These are phyloP conservation scores for Spatulosminthurus flaviceps DNA, from an alignment of 2,888 invertebrate species.

Conservation along the genomic window DNA sequence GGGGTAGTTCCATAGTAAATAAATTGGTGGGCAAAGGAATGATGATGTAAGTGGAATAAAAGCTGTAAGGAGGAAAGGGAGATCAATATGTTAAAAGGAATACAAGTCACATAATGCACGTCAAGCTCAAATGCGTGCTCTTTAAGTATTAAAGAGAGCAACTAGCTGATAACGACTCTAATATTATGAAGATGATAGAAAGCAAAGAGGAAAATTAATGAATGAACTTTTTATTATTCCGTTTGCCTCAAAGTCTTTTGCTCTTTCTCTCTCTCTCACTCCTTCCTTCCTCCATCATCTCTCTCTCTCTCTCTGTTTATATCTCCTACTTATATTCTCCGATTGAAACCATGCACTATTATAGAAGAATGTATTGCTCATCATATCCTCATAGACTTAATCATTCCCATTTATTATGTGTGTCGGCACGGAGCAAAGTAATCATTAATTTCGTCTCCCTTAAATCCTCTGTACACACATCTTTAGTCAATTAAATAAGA, in stretches of 20 bases:
- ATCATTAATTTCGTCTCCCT: constrained; percentile 11
- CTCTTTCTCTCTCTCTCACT: background rate
- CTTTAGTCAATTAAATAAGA: constrained; percentile 5
- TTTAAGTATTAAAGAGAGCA: constrained; percentile 1
- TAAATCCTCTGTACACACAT: constrained; percentile 7
- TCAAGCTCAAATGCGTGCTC: background rate
- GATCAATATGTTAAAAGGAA: background rate
- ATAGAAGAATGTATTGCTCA: too few species aligned
- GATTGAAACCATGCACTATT: too few species aligned
- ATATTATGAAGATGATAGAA: constrained; percentile 22
- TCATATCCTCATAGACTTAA: background rate
- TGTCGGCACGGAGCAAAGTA: background rate
- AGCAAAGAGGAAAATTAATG: constrained; percentile 16
- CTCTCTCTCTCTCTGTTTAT: constrained; percentile 5
- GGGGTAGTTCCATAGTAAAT: too few species aligned
- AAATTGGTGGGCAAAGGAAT: too few species aligned
- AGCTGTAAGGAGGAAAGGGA: background rate
- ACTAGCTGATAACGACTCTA: constrained; percentile 3
- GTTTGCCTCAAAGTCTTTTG: constrained; percentile 39
- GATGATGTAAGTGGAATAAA: too few species aligned
- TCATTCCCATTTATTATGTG: constrained; percentile 5
- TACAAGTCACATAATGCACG: background rate
- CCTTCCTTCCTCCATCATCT: background rate
- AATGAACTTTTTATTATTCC: constrained; percentile 42
- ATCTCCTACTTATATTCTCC: background rate